Base-by-base conservation (phyloP, 2,888 invertebrate genomes). In the Himalopsyche tibetana region DNA sequence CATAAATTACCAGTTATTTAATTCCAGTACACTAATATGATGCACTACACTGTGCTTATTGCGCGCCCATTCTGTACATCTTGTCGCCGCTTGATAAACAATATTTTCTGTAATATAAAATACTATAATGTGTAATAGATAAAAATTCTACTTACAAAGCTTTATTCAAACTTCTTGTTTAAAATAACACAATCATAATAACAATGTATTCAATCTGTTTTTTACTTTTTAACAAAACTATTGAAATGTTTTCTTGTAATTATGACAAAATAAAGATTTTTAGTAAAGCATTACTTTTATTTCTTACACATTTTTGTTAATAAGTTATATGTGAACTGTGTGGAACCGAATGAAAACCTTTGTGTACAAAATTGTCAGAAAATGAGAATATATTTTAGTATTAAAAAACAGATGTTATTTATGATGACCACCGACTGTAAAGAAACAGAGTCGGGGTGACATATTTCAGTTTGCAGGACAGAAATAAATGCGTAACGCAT, bases 261-360 rank as follows among this genome's bases (percentile, higher is more conserved):
- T 63, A 63, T 19, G 63, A 63, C 9, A 63, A 63, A 63, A 63
- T 63, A 63, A 63, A 63, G 19, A 19, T 6, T 63, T 63, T 63
- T 19, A 63, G 9, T 63, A 63, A n/a, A 63, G 63, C 19, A 19
- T 38, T 74, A 74, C 36, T 74, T 74, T 74, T 74, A 74, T 74
- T 74, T 74, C 28, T 74, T 74, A 74, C 74, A 74, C 74, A 74
- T 74, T 74, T 69, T 69, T 69, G 12, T 2, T 40, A 40, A 63
- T 36, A 69, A 36, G 28, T 11, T 69, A 6, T 69, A 28, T 36
- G 69, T 69, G 6, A 69, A 69, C 69, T 12, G 74, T 74, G 15
- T 38, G 28, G 19, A 63, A 63, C 51, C 51, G 15, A 51, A 51
- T 15, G 51, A 51, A 15, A 51, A 15, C 12, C 12, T 5, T 15